Evolutionary conservation across 2,797 vertebrate genomes (phyloP).

Genomic region (Clarias fuscus): DNA sequence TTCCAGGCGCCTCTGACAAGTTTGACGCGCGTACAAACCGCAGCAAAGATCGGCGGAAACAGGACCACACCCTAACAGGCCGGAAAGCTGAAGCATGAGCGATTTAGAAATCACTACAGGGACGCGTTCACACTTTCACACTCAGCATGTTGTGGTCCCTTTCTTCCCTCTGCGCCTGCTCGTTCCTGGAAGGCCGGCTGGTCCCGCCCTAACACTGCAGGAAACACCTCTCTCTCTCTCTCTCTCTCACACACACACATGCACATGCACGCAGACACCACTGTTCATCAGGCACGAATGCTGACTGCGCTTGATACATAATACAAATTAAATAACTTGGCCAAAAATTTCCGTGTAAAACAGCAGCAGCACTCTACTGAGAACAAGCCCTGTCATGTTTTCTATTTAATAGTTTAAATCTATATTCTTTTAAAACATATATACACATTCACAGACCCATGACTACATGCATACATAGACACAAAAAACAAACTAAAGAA

Average conservation of each 20-base stretch:
- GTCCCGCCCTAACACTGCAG: constrained; percentile 67
- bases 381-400: background rate
- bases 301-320: constrained; percentile 5
- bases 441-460: no score
- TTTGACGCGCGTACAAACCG: constrained; percentile 57
- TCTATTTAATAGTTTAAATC: background rate
- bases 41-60: constrained; percentile 46
- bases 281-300: background rate
- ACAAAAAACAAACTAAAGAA: no score
- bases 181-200: constrained; percentile 58
- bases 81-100: background rate
- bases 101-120: constrained; percentile 27
- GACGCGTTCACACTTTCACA: constrained; percentile 34
- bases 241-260: background rate
- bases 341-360: background rate
- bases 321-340: background rate
- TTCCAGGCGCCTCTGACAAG: constrained; percentile 72
- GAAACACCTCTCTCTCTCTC: constrained; percentile 61
- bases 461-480: no score
- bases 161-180: constrained; percentile 51
- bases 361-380: background rate
- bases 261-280: background rate
- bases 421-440: no score
- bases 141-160: constrained; percentile 47
- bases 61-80: constrained; percentile 36